Percentiles rank a stretch among this genome's conserved stretches.
Conservation (phyloP, 1,140 invertebrate species). For the Mya arenaria region DNA sequence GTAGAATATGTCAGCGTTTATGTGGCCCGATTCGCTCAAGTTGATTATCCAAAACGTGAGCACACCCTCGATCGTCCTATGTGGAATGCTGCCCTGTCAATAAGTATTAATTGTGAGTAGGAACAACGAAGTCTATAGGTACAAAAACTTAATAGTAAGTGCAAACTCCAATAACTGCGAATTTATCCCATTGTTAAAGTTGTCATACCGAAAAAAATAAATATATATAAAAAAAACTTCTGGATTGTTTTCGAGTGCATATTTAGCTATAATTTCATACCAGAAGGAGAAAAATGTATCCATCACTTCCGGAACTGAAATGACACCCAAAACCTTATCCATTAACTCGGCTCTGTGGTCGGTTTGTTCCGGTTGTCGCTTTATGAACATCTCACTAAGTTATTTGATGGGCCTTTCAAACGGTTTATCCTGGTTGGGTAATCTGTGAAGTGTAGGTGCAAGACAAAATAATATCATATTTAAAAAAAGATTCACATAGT, state of each 20-base stretch:
- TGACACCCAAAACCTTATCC: no score
- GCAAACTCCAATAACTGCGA: not conserved
- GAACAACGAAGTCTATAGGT: not conserved
- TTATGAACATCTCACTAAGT: not conserved
- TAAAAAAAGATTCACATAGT: no score
- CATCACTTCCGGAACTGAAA: conserved; percentile 3
- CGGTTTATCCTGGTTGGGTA: not conserved
- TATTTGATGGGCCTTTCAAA: not conserved
- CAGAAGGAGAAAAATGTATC: no score
- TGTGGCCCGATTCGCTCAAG: not conserved
- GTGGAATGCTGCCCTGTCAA: not conserved
- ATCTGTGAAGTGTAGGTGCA: no score
- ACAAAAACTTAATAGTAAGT: not conserved
- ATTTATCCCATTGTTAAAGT: not conserved
- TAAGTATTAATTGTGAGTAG: not conserved
- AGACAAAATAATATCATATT: no score
- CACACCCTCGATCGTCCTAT: not conserved
- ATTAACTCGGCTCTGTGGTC: no score
- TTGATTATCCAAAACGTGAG: not conserved
- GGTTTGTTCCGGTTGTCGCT: not conserved
- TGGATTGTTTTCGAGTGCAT: no score
- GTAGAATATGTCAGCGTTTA: conserved; percentile 8
- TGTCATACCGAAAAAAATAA: not conserved
- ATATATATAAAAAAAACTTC: not conserved
- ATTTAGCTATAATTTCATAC: no score